Conservation (phyloP, 1,140 invertebrate species). For the Saccostrea echinata region DNA sequence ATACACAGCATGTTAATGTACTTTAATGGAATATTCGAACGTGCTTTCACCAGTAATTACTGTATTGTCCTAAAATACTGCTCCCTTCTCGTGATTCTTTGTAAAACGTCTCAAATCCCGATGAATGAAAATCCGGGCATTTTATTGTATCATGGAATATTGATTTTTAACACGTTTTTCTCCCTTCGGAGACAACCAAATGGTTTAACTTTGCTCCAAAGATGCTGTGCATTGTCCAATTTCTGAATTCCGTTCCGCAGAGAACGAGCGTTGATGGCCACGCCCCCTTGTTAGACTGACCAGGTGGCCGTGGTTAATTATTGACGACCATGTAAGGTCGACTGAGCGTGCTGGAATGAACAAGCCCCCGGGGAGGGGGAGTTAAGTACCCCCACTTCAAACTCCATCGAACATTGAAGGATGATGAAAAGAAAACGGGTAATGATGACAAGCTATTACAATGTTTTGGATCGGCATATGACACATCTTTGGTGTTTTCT, state of each 20-base stretch:
- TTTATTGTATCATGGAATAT: constrained; percentile 21
- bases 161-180: background rate
- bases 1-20: background rate
- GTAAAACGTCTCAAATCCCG: background rate
- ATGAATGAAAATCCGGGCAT: constrained; percentile 22
- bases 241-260: background rate
- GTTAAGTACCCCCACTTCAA: constrained; percentile 30
- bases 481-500: constrained; percentile 5
- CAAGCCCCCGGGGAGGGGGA: constrained; percentile 55
- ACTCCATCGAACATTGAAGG: constrained; percentile 29
- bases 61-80: constrained; percentile 9
- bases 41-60: constrained; percentile 11
- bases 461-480: constrained; percentile 31
- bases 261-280: background rate
- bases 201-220: background rate
- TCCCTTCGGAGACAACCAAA: background rate
- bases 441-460: constrained; percentile 35
- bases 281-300: constrained; percentile 52
- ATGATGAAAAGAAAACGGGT: constrained; percentile 29
- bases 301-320: constrained; percentile 62
- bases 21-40: constrained; percentile 33
- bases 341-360: constrained; percentile 53
- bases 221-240: background rate
- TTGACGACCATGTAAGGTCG: constrained; percentile 55
- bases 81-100: background rate